phyloP scores from a whole-genome alignment of 1,140 invertebrate genomes.

The Mizuhopecten yessoensis region DNA sequence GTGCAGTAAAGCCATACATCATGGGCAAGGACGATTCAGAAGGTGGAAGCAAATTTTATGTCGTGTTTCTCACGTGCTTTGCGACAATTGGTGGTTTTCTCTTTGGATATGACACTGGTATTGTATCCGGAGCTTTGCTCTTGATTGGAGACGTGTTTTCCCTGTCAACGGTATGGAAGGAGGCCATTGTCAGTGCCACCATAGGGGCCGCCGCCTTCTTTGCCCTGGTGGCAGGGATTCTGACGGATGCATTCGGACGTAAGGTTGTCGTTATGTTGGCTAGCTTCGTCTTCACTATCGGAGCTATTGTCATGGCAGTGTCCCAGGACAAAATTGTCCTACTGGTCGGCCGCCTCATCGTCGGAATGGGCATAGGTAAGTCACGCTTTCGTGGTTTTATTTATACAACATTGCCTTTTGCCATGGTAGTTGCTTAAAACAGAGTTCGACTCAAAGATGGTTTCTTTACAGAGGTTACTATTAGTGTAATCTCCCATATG shows the following conservation, averaged over 20 bases:
- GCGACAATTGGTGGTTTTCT: constrained; percentile 86
- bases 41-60: constrained; percentile 65
- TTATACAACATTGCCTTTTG: background rate
- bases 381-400: constrained; percentile 2
- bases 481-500: too few species aligned
- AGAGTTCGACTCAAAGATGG: background rate
- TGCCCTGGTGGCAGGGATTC: constrained; percentile 73
- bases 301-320: constrained; percentile 75
- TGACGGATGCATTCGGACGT: constrained; percentile 73
- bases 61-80: constrained; percentile 78
- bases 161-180: constrained; percentile 74
- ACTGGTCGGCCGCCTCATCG: constrained; percentile 75
- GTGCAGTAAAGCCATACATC: background rate
- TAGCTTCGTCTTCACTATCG: constrained; percentile 77
- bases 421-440: background rate
- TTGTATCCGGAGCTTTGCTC: constrained; percentile 87
- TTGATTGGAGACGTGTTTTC: constrained; percentile 80
- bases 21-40: background rate
- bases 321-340: constrained; percentile 74
- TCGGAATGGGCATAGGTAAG: constrained; percentile 80
- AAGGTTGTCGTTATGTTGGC: constrained; percentile 77
- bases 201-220: constrained; percentile 79
- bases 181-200: constrained; percentile 76
- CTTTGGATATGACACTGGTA: constrained; percentile 89
- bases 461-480: too few species aligned